Conservation (phyloP, 2,797 vertebrate genomes). For the Sebastes dallii region DNA sequence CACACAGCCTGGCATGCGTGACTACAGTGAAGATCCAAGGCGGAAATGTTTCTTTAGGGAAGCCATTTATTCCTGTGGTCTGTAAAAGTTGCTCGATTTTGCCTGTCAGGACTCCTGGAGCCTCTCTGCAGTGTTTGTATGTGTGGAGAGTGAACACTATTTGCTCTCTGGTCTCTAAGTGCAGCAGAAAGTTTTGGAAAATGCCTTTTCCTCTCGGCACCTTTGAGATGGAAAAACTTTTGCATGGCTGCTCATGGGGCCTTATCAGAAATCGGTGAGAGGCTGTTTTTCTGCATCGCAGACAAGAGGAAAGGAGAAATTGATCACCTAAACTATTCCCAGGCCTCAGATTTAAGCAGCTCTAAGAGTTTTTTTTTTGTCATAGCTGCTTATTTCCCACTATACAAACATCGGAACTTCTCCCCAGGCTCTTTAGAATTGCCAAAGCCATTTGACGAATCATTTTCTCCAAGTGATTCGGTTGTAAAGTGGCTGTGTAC, state of each 20-base stretch:
- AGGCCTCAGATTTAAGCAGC: slow-evolving; percentile 37
- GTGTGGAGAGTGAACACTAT: not conserved
- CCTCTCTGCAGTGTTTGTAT: not conserved
- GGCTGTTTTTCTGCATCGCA: slow-evolving; percentile 38
- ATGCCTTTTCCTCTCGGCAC: slow-evolving; percentile 23
- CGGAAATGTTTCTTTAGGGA: slow-evolving; percentile 42
- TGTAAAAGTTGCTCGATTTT: slow-evolving; percentile 13
- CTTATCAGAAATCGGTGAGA: slow-evolving; percentile 37
- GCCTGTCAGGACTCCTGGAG: not conserved
- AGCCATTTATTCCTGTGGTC: slow-evolving; percentile 34
- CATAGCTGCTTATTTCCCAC: slow-evolving; percentile 56
- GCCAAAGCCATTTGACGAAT: slow-evolving; percentile 59
- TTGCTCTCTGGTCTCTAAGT: slow-evolving; percentile 8
- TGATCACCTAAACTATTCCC: slow-evolving; percentile 55
- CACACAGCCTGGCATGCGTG: not conserved
- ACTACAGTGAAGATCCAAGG: slow-evolving; percentile 16
- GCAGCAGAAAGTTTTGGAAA: slow-evolving; percentile 32
- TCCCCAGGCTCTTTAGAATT: slow-evolving; percentile 58
- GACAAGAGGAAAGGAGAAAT: slow-evolving; percentile 47
- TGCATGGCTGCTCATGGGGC: slow-evolving; percentile 20
- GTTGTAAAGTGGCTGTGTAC: slow-evolving; percentile 59
- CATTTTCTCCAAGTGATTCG: slow-evolving; percentile 58
- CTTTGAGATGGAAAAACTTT: slow-evolving; percentile 14
- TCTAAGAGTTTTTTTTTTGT: slow-evolving; percentile 23
- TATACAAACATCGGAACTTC: slow-evolving; percentile 51